Evolutionary conservation across 2,113 vertebrate genomes (phyloP), one percentile per base, ranked within the genome.

Genomic region (Corythoichthys intestinalis): DNA sequence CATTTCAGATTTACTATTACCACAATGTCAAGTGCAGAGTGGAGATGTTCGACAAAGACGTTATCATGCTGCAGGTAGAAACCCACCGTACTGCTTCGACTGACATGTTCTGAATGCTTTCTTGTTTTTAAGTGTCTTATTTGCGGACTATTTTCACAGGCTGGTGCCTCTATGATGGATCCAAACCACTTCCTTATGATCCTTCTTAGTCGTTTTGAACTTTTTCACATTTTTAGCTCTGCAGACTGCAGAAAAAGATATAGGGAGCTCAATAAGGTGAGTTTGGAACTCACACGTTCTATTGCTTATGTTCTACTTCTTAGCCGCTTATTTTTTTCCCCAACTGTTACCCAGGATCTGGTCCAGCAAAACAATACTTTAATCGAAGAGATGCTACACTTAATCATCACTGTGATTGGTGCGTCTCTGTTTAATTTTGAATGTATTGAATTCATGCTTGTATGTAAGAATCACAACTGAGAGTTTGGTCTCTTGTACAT

Each of bases 1-100:
- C 2, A 10, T 86, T 87, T 69, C 87, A 99, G 97, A 98, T 99
- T 80, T 98, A 98, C 90, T 98, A 99, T 85, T 99, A 99, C 80
- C 97, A 98, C 90, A 98, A 98, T 69, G 97, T 99, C 74, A 98
- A 98, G 75, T 99, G 97, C 88, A 91, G 97, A 73, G 92, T 95
- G 73, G 97, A 99, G 90, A 99, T 99, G 97, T 99, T 98, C 72
- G 97, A 99, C 91, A 99, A 98, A 85, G 97, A 99, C 84, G 88
- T 98, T 84, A 85, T 94, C 80, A 98, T 98, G 83, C 76, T 86
- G 53, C 80, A 85, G 79, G 81, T 86, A 72, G 1, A 59, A 8
- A 58, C n/a, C 39, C 2, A 63, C 4, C 3, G 0, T 20, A 44
- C 13, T 44, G 34, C 28, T 1, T 28, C 64, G 2, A 37, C 72